Percentiles rank a stretch among this genome's conserved stretches.
Conservation (phyloP, 1,140 invertebrate species). For the Hypsibius dujardini region DNA sequence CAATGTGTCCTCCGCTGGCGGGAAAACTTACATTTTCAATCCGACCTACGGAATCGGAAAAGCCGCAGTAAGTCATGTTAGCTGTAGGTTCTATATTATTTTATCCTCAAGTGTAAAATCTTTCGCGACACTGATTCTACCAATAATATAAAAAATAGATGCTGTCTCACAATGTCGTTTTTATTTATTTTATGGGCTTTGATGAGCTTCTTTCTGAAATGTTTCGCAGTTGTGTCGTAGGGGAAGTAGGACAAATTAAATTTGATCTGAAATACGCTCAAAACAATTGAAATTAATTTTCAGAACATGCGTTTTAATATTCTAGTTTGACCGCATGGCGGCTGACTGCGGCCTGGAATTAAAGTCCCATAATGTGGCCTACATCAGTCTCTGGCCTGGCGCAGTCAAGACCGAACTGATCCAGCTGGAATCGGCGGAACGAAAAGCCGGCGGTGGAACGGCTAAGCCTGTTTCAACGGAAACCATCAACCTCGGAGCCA, state of each 20-base stretch:
- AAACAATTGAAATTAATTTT: no score
- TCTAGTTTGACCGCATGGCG: slow-evolving; percentile 33
- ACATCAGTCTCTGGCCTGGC: slow-evolving; percentile 36
- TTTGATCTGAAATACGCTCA: no score
- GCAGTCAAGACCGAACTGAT: slow-evolving; percentile 33
- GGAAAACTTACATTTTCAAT: slow-evolving; percentile 30
- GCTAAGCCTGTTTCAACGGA: not conserved
- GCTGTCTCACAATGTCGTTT: no score
- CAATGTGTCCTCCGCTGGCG: slow-evolving; percentile 31
- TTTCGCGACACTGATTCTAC: no score
- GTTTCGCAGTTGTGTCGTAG: no score
- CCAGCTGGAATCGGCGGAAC: not conserved
- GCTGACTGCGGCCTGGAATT: slow-evolving; percentile 35
- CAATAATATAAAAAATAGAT: no score
- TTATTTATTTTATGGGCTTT: no score
- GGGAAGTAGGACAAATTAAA: no score
- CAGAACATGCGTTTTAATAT: not conserved
- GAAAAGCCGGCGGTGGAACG: not conserved
- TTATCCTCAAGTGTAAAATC: no score
- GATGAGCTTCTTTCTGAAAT: no score
- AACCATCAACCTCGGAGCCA: not conserved
- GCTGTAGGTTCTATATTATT: no score
- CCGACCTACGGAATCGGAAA: slow-evolving; percentile 32
- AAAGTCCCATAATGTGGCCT: slow-evolving; percentile 31
- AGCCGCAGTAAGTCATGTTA: slow-evolving; percentile 28